phyloP scores from a whole-genome alignment of 1,140 invertebrate genomes.

The Aphis gossypii region DNA sequence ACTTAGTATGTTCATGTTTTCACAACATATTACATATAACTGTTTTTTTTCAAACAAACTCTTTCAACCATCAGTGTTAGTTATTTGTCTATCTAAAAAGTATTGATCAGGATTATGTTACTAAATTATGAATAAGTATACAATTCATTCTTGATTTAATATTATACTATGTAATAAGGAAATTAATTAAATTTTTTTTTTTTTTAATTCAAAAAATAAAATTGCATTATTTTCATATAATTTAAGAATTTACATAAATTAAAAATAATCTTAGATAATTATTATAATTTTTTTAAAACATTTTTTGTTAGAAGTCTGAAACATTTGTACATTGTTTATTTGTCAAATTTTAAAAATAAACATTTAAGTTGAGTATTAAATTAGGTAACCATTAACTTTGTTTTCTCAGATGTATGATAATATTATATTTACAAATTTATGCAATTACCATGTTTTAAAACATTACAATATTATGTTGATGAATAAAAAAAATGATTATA shows the following conservation, averaged over 20 bases:
- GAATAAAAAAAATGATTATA: too few species aligned
- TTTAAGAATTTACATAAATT: neutral
- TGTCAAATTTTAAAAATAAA: too few species aligned
- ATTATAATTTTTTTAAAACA: neutral
- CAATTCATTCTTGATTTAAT: too few species aligned
- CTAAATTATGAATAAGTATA: too few species aligned
- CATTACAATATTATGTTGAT: too few species aligned
- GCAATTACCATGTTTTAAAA: too few species aligned
- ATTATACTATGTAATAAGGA: neutral
- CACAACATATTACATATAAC: neutral
- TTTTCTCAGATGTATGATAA: too few species aligned
- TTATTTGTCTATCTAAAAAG: neutral
- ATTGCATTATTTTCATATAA: neutral
- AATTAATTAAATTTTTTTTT: neutral
- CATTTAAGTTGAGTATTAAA: neutral
- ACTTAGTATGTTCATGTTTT: neutral
- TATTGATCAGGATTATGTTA: neutral
- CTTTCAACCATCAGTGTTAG: neutral
- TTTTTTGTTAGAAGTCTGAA: neutral
- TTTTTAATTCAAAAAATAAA: neutral
- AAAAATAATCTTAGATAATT: neutral
- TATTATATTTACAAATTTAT: too few species aligned
- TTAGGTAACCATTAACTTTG: neutral
- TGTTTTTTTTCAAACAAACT: neutral
- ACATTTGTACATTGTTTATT: too few species aligned